Base-by-base conservation (phyloP, 1,140 invertebrate genomes). In the Caenorhabditis brenneri region DNA sequence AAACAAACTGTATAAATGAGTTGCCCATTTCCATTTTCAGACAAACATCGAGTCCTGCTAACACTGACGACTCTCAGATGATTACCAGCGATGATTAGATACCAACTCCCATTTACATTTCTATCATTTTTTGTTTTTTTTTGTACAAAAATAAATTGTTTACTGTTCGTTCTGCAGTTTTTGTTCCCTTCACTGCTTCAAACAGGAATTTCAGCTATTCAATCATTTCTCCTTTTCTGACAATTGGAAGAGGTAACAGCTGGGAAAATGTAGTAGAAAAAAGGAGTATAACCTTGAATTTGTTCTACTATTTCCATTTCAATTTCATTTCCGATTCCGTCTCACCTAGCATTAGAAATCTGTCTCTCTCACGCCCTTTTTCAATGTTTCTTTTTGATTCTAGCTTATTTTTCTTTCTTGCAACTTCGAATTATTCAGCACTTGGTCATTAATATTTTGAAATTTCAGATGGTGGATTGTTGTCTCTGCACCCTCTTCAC, bases 131-230 rank as follows among this genome's bases (percentile, higher is more conserved):
- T 39, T 42, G 19, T 10, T 46, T 24, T 74, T 24, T 9, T 15
- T 36, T 74, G 65, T 74, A 74, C 65, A 74, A 74, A 39, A 65
- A 65, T 65, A 65, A 65, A 65, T n/a, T 65, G 58, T 65, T 65
- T 65, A 65, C 36, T 65, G 31, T 65, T 27, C 58, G 22, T 6
- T 55, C 22, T 0, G 10, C 5, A 5, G 49, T 51, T 19, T 42
- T n/a, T 5, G 49, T 55, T 55, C 15, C 53, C 27, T 10, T 15
- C 2, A 15, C 53, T 55, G 24, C n/a, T 27, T 55, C 24, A 22
- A 7, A 36, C 10, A 39, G 31, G 15, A 74, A 74, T 65, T 74
- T 74, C n/a, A 74, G 65, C 58, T 36, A 39, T 65, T 33, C 55
- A 31, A 58, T 58, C 31, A 58, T 51, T 9, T 46, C 16, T 16